Conservation (phyloP, 1,140 invertebrate genomes). For the Acromyrmex echinatior region DNA sequence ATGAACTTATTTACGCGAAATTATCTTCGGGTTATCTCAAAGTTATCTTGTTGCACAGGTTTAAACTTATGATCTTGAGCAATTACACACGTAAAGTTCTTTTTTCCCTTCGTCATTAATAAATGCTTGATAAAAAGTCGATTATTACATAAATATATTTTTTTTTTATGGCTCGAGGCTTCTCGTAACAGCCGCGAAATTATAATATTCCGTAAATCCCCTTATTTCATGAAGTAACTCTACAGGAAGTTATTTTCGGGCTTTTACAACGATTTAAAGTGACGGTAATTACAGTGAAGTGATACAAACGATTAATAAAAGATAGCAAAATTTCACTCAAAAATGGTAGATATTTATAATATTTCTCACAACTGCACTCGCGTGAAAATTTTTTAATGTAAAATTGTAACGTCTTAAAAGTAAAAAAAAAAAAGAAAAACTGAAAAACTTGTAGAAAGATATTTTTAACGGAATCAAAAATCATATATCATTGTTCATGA, state of each 20-base stretch:
- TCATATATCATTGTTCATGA: neutral
- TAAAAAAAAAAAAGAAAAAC: neutral
- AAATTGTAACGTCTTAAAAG: neutral
- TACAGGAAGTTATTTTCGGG: neutral
- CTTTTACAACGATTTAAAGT: neutral
- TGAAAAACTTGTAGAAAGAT: neutral
- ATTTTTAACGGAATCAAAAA: neutral
- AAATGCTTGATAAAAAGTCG: neutral
- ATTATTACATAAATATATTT: neutral
- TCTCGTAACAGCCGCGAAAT: neutral
- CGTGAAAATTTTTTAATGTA: neutral
- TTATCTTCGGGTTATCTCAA: neutral
- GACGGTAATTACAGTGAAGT: neutral
- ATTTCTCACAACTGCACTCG: too few species aligned
- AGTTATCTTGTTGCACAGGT: neutral
- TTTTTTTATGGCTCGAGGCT: neutral
- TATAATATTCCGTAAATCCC: neutral
- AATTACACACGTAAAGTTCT: neutral
- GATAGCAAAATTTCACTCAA: neutral
- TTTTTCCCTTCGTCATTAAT: neutral
- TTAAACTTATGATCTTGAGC: neutral
- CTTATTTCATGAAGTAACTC: neutral
- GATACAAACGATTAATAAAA: neutral
- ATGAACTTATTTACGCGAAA: constrained; percentile 3
- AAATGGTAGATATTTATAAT: neutral